These are phyloP conservation scores for Eulithis testata DNA, from an alignment of 2,888 invertebrate species.

Conservation along the genomic window DNA sequence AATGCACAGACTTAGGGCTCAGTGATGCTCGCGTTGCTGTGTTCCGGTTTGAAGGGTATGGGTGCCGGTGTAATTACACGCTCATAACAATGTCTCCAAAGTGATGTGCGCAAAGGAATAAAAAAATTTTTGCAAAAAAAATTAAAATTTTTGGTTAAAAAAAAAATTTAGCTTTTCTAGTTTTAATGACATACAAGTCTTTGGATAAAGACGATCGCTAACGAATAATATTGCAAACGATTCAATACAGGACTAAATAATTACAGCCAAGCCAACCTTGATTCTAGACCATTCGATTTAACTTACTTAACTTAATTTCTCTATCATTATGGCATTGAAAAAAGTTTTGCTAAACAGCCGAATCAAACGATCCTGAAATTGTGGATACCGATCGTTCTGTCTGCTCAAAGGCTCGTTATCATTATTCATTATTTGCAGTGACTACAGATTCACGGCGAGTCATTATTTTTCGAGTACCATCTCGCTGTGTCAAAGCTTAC, in stretches of 20 bases:
- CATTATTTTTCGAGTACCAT: slow-evolving; percentile 19
- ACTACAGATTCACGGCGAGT: slow-evolving; percentile 17
- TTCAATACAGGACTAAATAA: slow-evolving; percentile 6
- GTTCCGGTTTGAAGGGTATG: too few species aligned
- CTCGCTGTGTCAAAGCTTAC: slow-evolving; percentile 5
- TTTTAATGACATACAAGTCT: too few species aligned
- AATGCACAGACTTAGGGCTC: too few species aligned
- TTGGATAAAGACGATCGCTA: neutral
- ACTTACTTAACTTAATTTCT: too few species aligned
- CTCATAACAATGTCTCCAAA: too few species aligned
- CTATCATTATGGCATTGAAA: too few species aligned
- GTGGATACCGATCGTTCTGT: neutral
- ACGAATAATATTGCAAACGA: slow-evolving; percentile 15
- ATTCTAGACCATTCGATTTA: neutral
- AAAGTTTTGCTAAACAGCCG: neutral
- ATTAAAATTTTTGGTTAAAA: too few species aligned
- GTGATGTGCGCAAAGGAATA: too few species aligned
- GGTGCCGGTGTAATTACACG: too few species aligned
- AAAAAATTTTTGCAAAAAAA: too few species aligned
- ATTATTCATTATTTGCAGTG: slow-evolving; percentile 20
- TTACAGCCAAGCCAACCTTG: neutral
- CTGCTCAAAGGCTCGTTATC: slow-evolving; percentile 16
- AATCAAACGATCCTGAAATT: neutral
- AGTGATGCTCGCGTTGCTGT: too few species aligned
- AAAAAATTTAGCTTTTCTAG: too few species aligned